Base-by-base conservation (phyloP, 23 tunicate genomes). In the Halocynthia roretzi region DNA sequence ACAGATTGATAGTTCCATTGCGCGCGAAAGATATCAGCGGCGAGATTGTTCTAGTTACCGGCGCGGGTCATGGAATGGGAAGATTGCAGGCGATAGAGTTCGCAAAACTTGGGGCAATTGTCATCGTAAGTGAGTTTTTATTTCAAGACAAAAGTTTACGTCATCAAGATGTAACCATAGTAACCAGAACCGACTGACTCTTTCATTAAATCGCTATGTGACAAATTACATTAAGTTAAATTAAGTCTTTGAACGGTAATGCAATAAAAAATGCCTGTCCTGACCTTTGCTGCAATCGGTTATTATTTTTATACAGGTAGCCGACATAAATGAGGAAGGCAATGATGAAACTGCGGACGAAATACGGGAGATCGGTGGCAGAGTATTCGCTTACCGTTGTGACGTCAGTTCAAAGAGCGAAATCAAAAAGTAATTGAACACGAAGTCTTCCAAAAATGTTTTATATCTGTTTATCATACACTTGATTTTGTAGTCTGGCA, bases 31-130 rank as follows among this genome's bases (percentile, higher is more conserved):
- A 31, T 31, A 67, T 21, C 4, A 67, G 71, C 40, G 80, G 85
- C 19, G 91, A 86, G 57, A 75, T 86, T 8, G 91, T 48, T 10
- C 69, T 86, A 7, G 67, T 86, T 7, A 86, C 91, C 6, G 91
- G 91, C 5, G 91, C 91, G 8, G 91, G 84, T 5, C 91, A 86
- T 66, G 91, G 91, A 14, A 52, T 86, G 80, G 91, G 91, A 11
- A 80, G 64, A 7, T 50, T 73, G 11, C 70, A 58, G 10, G 80
- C 84, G 62, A 48, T 78, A 18, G 72, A 80, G 56, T 54, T 86
- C 62, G 84, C 91, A 12, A 19, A 76, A 23, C 70, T 73, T 7
- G 91, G 91, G 66, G 84, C 91, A 7, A 86, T 58, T 12, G 84
- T 86, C 15, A 61, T 80, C 51, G 91, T 80, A 80, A 85, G 89